phyloP scores from a whole-genome alignment of 2,113 vertebrate species.

The Dermatemys mawii region DNA sequence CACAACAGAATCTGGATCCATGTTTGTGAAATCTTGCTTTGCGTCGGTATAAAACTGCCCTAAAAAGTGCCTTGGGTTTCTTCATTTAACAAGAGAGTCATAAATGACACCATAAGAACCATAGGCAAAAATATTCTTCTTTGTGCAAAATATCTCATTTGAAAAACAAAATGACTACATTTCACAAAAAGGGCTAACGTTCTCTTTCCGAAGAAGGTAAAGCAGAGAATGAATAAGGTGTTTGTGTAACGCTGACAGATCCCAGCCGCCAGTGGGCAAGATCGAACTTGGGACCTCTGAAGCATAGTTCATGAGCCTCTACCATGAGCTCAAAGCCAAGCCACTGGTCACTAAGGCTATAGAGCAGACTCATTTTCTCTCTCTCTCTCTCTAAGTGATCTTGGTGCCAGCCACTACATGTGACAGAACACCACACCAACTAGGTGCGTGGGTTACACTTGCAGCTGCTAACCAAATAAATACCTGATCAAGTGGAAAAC shows the following conservation, averaged over 20 bases:
- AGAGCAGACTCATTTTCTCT: no score
- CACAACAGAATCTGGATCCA: constrained; percentile 5
- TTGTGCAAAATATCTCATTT: constrained; percentile 38
- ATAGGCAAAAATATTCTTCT: constrained; percentile 42
- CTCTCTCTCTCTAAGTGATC: no score
- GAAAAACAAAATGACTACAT: constrained; percentile 21
- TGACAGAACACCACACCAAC: no score
- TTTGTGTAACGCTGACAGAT: not conserved
- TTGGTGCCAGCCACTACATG: no score
- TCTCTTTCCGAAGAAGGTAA: not conserved
- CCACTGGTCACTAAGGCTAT: no score
- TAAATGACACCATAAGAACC: constrained; percentile 20
- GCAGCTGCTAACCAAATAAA: not conserved
- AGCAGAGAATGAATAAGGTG: rapidly evolving
- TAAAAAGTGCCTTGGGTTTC: constrained; percentile 36
- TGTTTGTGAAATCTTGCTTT: not conserved
- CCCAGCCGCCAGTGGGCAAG: no score
- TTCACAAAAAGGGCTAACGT: constrained; percentile 45
- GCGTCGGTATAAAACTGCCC: constrained; percentile 22
- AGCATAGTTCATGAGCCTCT: no score
- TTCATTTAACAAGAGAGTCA: not conserved
- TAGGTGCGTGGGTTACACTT: no score
- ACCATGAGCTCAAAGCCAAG: no score
- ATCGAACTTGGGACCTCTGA: no score
- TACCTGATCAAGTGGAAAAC: not conserved